phyloP scores from a whole-genome alignment of 2,888 invertebrate genomes.

The Spodoptera exigua region DNA sequence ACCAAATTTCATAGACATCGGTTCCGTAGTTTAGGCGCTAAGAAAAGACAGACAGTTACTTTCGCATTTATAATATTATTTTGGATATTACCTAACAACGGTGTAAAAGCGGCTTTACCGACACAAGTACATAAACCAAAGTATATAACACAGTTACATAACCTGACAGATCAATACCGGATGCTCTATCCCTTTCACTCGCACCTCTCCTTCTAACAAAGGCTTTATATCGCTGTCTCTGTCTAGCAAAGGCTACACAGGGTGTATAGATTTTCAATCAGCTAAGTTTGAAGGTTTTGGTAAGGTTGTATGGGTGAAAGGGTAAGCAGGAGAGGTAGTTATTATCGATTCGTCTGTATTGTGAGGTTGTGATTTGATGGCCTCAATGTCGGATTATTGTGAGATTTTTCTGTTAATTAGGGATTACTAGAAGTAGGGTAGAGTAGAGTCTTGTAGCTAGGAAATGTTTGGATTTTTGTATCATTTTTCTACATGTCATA shows the following conservation, averaged over 20 bases:
- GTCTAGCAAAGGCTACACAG: conserved; percentile 32
- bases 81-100: too few species aligned
- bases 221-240: conserved; percentile 17
- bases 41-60: too few species aligned
- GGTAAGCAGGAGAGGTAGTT: neutral
- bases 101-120: neutral
- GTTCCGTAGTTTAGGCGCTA: too few species aligned
- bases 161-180: conserved; percentile 62
- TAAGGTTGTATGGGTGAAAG: conserved; percentile 9
- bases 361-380: too few species aligned
- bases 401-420: too few species aligned
- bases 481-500: too few species aligned
- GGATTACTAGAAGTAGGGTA: too few species aligned
- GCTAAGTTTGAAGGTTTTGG: conserved; percentile 23
- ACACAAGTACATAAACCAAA: conserved; percentile 4
- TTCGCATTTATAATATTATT: too few species aligned
- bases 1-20: too few species aligned
- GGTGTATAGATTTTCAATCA: conserved; percentile 56
- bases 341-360: neutral
- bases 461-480: too few species aligned
- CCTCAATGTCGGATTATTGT: too few species aligned
- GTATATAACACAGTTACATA: conserved; percentile 45
- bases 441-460: too few species aligned
- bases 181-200: conserved; percentile 48
- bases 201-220: conserved; percentile 43